phyloP scores from a whole-genome alignment of 2,797 vertebrate species.

The Argya squamiceps region DNA sequence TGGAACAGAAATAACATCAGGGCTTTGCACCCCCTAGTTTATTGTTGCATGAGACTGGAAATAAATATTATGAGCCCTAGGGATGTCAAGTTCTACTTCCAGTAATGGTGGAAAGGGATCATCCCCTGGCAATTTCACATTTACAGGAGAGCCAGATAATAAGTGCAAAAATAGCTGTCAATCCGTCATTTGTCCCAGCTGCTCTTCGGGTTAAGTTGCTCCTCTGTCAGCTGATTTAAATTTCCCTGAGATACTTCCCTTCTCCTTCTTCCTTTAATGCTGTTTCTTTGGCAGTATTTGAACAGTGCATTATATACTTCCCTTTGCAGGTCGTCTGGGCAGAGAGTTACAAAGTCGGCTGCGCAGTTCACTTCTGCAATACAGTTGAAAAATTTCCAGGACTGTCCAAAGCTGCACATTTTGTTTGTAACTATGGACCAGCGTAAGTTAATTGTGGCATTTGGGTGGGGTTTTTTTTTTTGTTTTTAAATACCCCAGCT shows the following conservation, averaged over 20 bases:
- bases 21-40: background rate
- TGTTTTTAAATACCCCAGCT: background rate
- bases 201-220: background rate
- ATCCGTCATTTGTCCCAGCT: background rate
- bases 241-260: background rate
- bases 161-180: background rate
- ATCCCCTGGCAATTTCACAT: background rate
- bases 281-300: background rate
- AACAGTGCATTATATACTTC: background rate
- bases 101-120: background rate
- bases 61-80: background rate
- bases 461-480: background rate
- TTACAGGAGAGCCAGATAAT: background rate
- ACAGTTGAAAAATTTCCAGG: background rate
- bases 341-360: slow-evolving; percentile 84
- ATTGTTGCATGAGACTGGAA: background rate
- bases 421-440: slow-evolving; percentile 85
- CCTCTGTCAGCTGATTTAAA: background rate
- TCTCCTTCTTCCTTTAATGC: background rate
- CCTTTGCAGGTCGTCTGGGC: slow-evolving; percentile 84
- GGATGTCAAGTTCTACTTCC: background rate
- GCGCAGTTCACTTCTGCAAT: slow-evolving; percentile 79
- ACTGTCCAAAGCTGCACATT: slow-evolving; percentile 57
- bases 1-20: background rate
- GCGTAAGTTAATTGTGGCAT: slow-evolving; percentile 72